These are phyloP conservation scores for Pegea sp. DNA, from an alignment of 23 tunicate genomes.

Conservation along the genomic window DNA sequence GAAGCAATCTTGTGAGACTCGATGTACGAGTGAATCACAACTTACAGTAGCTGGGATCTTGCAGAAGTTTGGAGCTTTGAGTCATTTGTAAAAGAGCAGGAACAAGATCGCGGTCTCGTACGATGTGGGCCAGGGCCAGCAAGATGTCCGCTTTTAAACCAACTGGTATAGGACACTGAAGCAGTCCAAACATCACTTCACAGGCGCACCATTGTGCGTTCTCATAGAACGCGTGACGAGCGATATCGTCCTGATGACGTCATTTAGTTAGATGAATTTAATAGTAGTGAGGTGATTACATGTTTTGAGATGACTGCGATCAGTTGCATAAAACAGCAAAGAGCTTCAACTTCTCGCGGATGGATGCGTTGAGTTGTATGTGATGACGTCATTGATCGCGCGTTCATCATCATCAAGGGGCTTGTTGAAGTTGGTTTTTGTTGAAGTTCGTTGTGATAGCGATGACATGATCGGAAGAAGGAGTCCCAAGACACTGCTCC, in stretches of 20 bases:
- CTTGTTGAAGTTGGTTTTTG: constrained; percentile 14
- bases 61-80: constrained; percentile 29
- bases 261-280: background rate
- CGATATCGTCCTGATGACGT: constrained; percentile 50
- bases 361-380: constrained; percentile 14
- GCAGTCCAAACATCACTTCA: constrained; percentile 53
- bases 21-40: too few species aligned
- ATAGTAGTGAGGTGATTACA: background rate
- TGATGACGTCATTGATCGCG: background rate
- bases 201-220: constrained; percentile 55
- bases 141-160: constrained; percentile 65
- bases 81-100: constrained; percentile 35
- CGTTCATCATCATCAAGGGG: too few species aligned
- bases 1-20: too few species aligned
- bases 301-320: constrained; percentile 34
- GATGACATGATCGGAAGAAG: constrained; percentile 52
- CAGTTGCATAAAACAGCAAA: constrained; percentile 50
- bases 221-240: constrained; percentile 50
- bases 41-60: constrained; percentile 8
- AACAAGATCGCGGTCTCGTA: constrained; percentile 29
- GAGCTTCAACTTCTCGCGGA: constrained; percentile 83
- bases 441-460: constrained; percentile 33
- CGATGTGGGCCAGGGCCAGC: constrained; percentile 39
- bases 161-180: constrained; percentile 75
- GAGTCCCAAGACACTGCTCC: constrained; percentile 53